Evolutionary conservation across 2,797 vertebrate species (phyloP), one percentile per base, ranked within the genome.

Genomic region (Anguilla megastoma): DNA sequence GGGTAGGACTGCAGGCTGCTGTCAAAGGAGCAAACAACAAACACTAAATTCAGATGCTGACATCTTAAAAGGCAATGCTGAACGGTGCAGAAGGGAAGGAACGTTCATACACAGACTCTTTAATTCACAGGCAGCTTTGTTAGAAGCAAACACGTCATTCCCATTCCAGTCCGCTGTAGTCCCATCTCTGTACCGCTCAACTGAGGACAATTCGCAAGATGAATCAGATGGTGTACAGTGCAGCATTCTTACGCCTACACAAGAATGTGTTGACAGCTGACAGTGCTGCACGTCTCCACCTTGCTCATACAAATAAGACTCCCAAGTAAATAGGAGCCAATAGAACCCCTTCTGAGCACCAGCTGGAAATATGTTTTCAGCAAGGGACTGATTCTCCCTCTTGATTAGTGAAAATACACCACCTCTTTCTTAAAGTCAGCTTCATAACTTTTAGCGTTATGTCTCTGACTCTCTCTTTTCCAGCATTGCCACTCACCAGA

Each of bases 1-100:
- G 30, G 58, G 48, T 8, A 27, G 86, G 12, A 27, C 86, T 83
- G 86, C 1, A 36, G 63, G 83, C 41, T 45, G 76, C 76, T 80
- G 76, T 21, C 3, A 45, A 83, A 48, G 7, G 12, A 87, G 1
- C 33, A 63, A 45, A 69, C 16, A 60, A 21, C 54, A 41, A 80
- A 80, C 7, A 8, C 2, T 18, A 76, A 76, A 50, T n/a, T 82
- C 45, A 50, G 79, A n/a, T 9, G 21, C 41, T 82, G 21, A 82
- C 45, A 50, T 27, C 63, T 24, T 50, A 82, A n/a, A 41, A 16
- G 14, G 33, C 76, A 18, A 21, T 7, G 76, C 33, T 80, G 36
- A 80, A 45, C 16, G 36, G 18, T 45, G 12, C 33, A 48, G 18
- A 74, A 74, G 69, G 27, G 33, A 41, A 8, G 14, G 1, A 48